A percentile compares a stretch with the other conserved stretches of the same genome.
These are phyloP conservation scores for Novumbra hubbsi DNA, from an alignment of 2,797 vertebrate genomes.

Conservation along the genomic window DNA sequence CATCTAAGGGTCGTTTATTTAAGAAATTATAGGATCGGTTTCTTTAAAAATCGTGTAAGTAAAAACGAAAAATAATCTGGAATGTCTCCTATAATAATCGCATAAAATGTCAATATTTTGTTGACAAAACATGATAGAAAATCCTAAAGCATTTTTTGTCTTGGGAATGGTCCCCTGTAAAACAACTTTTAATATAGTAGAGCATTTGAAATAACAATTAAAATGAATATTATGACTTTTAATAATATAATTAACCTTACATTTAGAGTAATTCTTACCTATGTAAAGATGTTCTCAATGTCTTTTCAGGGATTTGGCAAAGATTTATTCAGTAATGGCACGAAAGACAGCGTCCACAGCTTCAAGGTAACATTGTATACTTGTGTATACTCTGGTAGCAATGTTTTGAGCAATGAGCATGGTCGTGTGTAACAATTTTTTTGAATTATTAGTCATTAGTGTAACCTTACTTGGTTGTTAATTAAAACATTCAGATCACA, in stretches of 20 bases:
- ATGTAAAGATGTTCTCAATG: neutral
- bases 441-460: neutral
- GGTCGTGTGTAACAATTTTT: neutral
- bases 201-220: neutral
- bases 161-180: neutral
- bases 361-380: slow-evolving; percentile 65
- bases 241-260: neutral
- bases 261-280: neutral
- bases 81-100: too few species aligned
- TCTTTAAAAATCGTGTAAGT: too few species aligned
- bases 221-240: neutral
- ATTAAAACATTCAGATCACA: slow-evolving; percentile 14
- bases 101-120: too few species aligned
- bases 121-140: too few species aligned
- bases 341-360: slow-evolving; percentile 39
- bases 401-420: neutral
- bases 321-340: slow-evolving; percentile 13
- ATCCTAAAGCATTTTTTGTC: too few species aligned
- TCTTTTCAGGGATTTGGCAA: slow-evolving; percentile 34
- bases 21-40: too few species aligned
- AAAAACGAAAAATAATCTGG: too few species aligned
- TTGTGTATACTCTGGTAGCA: neutral
- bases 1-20: too few species aligned
- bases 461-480: slow-evolving; percentile 1
- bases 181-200: neutral